A percentile compares a stretch with the other conserved stretches of the same genome.
phyloP scores from a whole-genome alignment of 2,113 vertebrate genomes.

The Phylloscopus trochilus region DNA sequence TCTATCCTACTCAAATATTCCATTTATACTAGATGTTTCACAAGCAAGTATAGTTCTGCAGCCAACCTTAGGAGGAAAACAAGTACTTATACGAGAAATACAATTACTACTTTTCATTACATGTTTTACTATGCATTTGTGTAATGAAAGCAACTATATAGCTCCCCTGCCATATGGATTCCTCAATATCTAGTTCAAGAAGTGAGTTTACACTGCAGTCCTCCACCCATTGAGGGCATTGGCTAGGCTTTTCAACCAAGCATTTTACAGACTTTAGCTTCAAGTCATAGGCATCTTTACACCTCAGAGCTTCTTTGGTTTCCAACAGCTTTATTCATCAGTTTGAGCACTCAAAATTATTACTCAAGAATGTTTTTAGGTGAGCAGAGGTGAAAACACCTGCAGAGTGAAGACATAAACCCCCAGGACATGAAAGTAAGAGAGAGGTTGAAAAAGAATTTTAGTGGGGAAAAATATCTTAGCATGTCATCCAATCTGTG shows the following conservation, averaged over 20 bases:
- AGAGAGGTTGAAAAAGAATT: background rate
- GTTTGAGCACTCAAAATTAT: background rate
- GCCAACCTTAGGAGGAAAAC: background rate
- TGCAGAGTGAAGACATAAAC: background rate
- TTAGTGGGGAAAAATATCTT: background rate
- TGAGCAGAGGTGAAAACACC: background rate
- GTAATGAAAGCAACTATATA: background rate
- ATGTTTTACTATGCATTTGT: background rate
- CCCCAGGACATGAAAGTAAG: background rate
- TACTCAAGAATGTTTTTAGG: background rate
- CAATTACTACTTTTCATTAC: background rate
- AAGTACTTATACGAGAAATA: background rate
- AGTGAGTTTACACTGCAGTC: background rate
- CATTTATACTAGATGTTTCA: background rate
- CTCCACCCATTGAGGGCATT: background rate
- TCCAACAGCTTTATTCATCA: background rate
- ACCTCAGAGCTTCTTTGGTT: background rate
- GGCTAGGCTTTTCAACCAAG: background rate
- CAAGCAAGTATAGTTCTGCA: background rate
- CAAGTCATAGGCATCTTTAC: background rate
- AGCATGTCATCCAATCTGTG: background rate
- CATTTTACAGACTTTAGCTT: background rate
- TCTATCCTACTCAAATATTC: background rate
- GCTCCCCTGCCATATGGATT: background rate
- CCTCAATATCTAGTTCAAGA: background rate